Base-by-base conservation (phyloP, 2,888 invertebrate species). In the Uloborus plumipes region DNA sequence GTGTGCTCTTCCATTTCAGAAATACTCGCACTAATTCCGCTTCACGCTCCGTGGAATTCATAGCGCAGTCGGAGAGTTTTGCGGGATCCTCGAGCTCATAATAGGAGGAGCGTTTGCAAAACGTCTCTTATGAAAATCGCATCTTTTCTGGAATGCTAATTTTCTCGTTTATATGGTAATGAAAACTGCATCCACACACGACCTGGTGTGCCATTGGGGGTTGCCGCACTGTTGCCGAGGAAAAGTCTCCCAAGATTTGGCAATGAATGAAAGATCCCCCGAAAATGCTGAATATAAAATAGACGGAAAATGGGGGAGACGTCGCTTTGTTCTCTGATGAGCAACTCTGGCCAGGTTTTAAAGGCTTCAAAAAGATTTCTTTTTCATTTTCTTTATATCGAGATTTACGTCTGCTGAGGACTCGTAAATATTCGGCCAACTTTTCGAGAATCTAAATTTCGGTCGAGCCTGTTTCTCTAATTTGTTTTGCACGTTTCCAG, bases 101-200 rank as follows among this genome's bases (percentile, higher is more conserved):
- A 72, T 66, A 61, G 78, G 51, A n/a, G 50, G 51, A n/a, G 50
- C 58, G 59, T 67, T 59, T 49, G 26, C 67, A 66, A 75, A 70
- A 49, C 66, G 73, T 50, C 71, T 80, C 69, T 69, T 73, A 80
- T 73, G 73, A 73, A 73, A 82, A 71, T 82, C 71, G 75, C 50
- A 66, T 76, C 81, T 76, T 75, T 71, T 71, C 61, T 65, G 59
- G 71, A 72, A 82, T 82, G 81, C 75, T 82, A 82, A 82, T 82
- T 82, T 82, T 82, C 81, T 82, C 81, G 75, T 82, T 82, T 82
- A 82, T 82, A 82, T 82, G 81, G 75, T 82, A 82, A 82, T 82
- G 81, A 82, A 82, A 82, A 76, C 70, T 62, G 70, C 59, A 65
- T 74, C 67, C 67, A 67, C 69, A 67, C 69, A 61, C 20, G 18